Conservation (phyloP, 1,140 invertebrate species). For the Acromyrmex heyeri region DNA sequence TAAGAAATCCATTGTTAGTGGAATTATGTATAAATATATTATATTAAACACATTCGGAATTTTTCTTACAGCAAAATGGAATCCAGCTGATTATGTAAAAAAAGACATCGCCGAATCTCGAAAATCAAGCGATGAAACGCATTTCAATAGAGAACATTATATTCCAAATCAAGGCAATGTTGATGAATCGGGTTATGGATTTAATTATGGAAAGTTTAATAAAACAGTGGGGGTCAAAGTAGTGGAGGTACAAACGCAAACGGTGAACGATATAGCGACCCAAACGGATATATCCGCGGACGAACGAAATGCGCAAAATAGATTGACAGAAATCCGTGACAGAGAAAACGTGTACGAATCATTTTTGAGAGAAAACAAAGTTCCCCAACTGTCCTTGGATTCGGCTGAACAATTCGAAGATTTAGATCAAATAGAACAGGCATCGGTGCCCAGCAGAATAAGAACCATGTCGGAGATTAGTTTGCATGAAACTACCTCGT, state of each 20-base stretch:
- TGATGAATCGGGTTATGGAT: constrained; percentile 2
- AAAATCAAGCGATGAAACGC: constrained; percentile 26
- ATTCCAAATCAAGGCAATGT: background rate
- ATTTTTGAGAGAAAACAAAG: constrained; percentile 62
- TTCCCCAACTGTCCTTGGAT: constrained; percentile 77
- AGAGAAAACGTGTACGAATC: constrained; percentile 30
- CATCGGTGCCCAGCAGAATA: constrained; percentile 83
- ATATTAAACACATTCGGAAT: background rate
- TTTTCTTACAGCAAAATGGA: constrained; percentile 19
- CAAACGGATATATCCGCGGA: constrained; percentile 81
- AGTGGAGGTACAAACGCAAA: constrained; percentile 85
- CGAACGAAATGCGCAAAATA: constrained; percentile 70
- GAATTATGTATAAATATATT: background rate
- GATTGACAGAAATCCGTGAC: constrained; percentile 70
- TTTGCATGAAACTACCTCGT: constrained; percentile 86
- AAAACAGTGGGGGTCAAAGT: constrained; percentile 74
- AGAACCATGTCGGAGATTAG: constrained; percentile 85
- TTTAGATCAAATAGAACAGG: constrained; percentile 81
- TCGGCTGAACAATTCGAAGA: constrained; percentile 82
- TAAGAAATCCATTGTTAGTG: background rate
- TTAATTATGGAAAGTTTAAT: constrained; percentile 45
- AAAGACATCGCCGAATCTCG: constrained; percentile 21
- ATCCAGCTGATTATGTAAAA: constrained; percentile 15
- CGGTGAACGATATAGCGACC: constrained; percentile 85
- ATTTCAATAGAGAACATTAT: constrained; percentile 49